Percentiles rank a stretch among this genome's conserved stretches.
Evolutionary conservation across 2,113 vertebrate species (phyloP).

Genomic region (Passer domesticus): DNA sequence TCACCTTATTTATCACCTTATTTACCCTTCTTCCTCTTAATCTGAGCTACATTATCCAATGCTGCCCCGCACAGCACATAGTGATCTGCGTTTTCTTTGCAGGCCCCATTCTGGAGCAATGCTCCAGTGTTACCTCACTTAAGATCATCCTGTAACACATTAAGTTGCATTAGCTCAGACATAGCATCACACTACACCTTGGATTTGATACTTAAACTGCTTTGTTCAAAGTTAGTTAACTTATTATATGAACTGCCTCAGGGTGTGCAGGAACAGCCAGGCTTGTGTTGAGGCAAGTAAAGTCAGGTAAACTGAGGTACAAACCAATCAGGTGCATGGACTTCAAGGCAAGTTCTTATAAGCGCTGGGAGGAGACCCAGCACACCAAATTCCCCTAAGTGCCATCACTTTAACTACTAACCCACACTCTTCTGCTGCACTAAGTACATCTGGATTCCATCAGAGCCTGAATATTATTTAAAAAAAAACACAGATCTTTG

Average conservation of each 20-base stretch:
- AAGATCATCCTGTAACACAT: not conserved
- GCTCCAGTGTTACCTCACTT: not conserved
- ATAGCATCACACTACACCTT: not conserved
- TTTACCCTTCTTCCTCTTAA: not conserved
- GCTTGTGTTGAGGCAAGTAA: not conserved
- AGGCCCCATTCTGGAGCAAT: not conserved
- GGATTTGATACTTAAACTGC: not conserved
- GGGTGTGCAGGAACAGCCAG: not conserved
- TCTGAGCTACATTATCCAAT: not conserved
- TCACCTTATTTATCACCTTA: not conserved
- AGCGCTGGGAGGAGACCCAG: not conserved
- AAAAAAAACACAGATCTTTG: not conserved
- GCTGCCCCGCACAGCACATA: not conserved
- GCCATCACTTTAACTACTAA: not conserved
- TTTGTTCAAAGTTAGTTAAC: not conserved
- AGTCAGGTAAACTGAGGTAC: not conserved
- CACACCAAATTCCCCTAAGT: not conserved
- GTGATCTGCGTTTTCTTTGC: not conserved
- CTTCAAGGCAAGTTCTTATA: not conserved
- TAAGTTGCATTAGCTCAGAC: not conserved
- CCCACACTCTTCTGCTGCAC: not conserved
- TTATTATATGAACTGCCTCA: not conserved
- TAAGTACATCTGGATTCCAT: conserved; percentile 19
- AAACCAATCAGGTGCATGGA: not conserved
- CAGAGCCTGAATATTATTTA: not conserved